Base-by-base conservation (phyloP, 1,140 invertebrate genomes). In the Ptiloglossa arizonensis region DNA sequence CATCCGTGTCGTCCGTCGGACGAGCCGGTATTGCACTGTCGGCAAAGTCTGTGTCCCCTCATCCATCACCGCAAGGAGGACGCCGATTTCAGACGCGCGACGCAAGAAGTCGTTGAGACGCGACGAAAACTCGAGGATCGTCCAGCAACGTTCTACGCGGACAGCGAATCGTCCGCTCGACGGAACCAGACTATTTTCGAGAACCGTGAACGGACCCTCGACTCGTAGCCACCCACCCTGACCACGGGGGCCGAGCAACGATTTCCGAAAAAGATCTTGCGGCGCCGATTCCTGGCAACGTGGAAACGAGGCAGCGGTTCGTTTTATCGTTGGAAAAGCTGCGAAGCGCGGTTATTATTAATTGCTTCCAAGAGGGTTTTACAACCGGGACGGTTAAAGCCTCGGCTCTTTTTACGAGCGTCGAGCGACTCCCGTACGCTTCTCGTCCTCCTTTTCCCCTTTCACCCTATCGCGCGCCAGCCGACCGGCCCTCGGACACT, bases 11-110 rank as follows among this genome's bases (percentile, higher is more conserved):
- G 75, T 74, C 68, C 56, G 69, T 44, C 41, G 60, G 38, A n/a
- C 46, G 44, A 54, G 79, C 68, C 62, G 32, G 87, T 88, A 87
- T 88, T 85, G 84, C 86, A 54, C 81, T 86, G 86, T 89, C 84
- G 80, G 79, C 80, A 63, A 84, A 74, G 86, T 79, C 87, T 88
- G 82, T 59, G 77, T 79, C 71, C 67, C 63, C 80, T 87, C 87
- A 89, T 89, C 83, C 82, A 89, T 89, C 88, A 89, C 77, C 63
- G 44, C 56, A 41, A 62, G 64, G 52, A 82, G 77, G 63, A 74
- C 75, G 74, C 64, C 75, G 29, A 41, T n/a, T 22, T 62, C 24
- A 64, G 46, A 57, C 64, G 56, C 66, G 32, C 62, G 72, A 72
- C 52, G 62, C 50, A 52, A 50, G 71, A 69, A 60, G 54, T 66